Conservation (phyloP, 2,888 invertebrate species). For the Carcina quercana region DNA sequence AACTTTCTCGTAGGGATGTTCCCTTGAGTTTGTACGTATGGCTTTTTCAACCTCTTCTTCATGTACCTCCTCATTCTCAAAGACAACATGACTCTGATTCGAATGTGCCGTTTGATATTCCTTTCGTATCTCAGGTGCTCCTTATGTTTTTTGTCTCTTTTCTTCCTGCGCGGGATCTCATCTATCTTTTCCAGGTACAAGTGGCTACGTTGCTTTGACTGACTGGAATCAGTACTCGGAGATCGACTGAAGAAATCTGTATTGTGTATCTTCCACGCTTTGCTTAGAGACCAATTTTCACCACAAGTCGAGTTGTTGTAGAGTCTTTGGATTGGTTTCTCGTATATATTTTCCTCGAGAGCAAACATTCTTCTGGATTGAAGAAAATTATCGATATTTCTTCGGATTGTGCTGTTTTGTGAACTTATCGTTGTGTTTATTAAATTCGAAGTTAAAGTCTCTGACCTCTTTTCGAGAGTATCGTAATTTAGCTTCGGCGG, state of each 20-base stretch:
- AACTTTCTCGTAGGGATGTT: constrained; percentile 54
- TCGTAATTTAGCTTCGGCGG: constrained; percentile 42
- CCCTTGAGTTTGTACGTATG: constrained; percentile 28
- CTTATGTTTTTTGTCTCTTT: constrained; percentile 50
- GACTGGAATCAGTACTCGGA: constrained; percentile 36
- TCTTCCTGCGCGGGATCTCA: constrained; percentile 49
- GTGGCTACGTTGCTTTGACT: constrained; percentile 34
- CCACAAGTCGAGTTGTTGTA: constrained; percentile 53
- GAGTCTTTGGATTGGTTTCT: constrained; percentile 48
- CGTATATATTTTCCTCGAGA: constrained; percentile 60
- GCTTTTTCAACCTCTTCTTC: constrained; percentile 48
- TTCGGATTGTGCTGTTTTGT: constrained; percentile 50
- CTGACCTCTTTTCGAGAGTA: constrained; percentile 36
- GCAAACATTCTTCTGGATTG: constrained; percentile 55
- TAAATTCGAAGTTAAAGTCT: constrained; percentile 52
- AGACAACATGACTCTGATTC: constrained; percentile 79
- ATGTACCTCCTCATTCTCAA: constrained; percentile 75
- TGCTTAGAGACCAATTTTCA: constrained; percentile 70
- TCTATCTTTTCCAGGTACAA: constrained; percentile 51
- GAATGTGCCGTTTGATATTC: constrained; percentile 77
- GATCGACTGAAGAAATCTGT: constrained; percentile 48
- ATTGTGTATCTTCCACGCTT: constrained; percentile 60
- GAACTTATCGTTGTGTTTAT: constrained; percentile 56
- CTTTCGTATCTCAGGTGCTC: constrained; percentile 71
- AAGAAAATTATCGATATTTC: constrained; percentile 59